These are phyloP conservation scores for Yponomeuta plumbellus DNA, from an alignment of 2,888 invertebrate species.

Conservation along the genomic window DNA sequence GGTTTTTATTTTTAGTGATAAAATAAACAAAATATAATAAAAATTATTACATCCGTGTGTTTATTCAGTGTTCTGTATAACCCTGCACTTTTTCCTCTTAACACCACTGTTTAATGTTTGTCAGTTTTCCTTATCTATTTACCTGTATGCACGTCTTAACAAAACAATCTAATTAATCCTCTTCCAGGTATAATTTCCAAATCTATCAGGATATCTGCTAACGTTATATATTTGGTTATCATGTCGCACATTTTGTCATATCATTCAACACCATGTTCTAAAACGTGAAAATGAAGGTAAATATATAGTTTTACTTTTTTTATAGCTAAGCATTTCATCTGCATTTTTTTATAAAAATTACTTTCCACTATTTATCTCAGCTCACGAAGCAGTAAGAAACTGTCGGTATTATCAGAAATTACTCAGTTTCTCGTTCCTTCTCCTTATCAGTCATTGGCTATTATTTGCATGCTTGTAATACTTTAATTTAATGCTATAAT, in stretches of 20 bases:
- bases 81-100: conserved; percentile 36
- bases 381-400: too few relatives aligned
- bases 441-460: too few relatives aligned
- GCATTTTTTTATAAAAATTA: too few relatives aligned
- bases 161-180: background rate
- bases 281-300: too few relatives aligned
- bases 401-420: too few relatives aligned
- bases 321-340: too few relatives aligned
- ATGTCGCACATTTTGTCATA: background rate
- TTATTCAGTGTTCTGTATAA: conserved; percentile 41
- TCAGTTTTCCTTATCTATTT: background rate
- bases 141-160: background rate
- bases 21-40: conserved; percentile 69
- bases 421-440: too few relatives aligned
- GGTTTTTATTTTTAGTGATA: conserved; percentile 74
- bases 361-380: too few relatives aligned
- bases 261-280: too few relatives aligned
- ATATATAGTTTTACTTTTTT: too few relatives aligned
- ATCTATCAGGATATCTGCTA: background rate
- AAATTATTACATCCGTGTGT: conserved; percentile 46
- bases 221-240: background rate
- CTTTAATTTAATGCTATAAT: too few relatives aligned
- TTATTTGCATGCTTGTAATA: too few relatives aligned
- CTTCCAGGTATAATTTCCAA: background rate
- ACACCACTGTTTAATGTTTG: conserved; percentile 31